Evolutionary conservation across 2,888 invertebrate species (phyloP).

Genomic region (Imbricaverruca yamaguchii): DNA sequence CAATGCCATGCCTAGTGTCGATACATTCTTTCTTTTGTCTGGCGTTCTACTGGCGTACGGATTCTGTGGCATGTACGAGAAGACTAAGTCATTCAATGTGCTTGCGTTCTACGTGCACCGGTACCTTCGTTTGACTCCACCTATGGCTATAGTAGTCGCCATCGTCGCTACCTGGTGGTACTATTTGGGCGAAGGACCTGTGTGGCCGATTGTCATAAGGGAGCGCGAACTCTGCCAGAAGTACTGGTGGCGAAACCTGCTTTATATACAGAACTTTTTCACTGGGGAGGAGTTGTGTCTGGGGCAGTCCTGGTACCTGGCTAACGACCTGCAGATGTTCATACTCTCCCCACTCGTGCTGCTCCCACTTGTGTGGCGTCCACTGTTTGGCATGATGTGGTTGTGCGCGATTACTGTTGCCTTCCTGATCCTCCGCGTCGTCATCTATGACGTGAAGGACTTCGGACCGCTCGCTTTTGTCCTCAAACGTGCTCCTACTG

Average conservation of each 20-base stretch:
- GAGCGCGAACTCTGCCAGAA: not conserved
- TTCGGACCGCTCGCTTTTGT: not conserved
- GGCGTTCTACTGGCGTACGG: slow-evolving; percentile 29
- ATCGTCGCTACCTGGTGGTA: not conserved
- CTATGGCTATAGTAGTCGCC: not conserved
- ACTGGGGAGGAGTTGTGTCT: not conserved
- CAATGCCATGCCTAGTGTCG: slow-evolving; percentile 28
- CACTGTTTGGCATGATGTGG: not conserved
- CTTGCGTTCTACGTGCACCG: not conserved
- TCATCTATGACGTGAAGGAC: not conserved
- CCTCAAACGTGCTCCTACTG: not conserved
- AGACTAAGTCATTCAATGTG: not conserved
- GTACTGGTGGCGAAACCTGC: not conserved
- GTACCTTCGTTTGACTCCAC: not conserved
- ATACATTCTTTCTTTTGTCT: slow-evolving; percentile 29
- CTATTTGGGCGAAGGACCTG: not conserved
- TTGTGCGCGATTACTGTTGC: not conserved
- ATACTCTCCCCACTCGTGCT: slow-evolving; percentile 23
- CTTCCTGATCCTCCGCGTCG: not conserved
- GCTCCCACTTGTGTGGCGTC: not conserved
- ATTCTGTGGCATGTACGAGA: slow-evolving; percentile 5
- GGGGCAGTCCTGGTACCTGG: slow-evolving; percentile 22
- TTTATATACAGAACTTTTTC: not conserved
- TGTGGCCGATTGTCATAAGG: not conserved
- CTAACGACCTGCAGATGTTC: slow-evolving; percentile 28